These are phyloP conservation scores for Euplagia quadripunctaria DNA, from an alignment of 2,888 invertebrate genomes.

Conservation along the genomic window DNA sequence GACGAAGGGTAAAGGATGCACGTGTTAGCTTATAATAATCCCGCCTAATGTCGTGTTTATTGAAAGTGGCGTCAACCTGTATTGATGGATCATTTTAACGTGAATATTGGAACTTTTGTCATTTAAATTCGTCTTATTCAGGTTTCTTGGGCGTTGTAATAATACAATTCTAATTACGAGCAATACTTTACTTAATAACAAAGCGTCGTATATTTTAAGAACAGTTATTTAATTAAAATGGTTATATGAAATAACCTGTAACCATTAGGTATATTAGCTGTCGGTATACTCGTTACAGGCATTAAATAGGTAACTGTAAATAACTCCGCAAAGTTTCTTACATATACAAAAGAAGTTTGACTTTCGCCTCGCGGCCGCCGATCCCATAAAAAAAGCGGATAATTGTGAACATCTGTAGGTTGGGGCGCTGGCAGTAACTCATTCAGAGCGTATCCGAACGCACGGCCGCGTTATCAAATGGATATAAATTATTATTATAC, in stretches of 20 bases:
- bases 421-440: constrained; percentile 59
- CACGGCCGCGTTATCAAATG: constrained; percentile 53
- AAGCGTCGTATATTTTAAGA: neutral
- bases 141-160: neutral
- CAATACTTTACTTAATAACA: no score
- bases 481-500: constrained; percentile 59
- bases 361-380: constrained; percentile 58
- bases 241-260: no score
- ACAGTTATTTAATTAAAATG: neutral
- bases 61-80: constrained; percentile 41
- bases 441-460: constrained; percentile 46
- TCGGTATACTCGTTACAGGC: no score
- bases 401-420: constrained; percentile 79
- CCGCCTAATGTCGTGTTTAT: constrained; percentile 56
- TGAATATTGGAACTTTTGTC: constrained; percentile 1
- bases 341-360: constrained; percentile 46
- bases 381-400: constrained; percentile 59
- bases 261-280: no score
- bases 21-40: constrained; percentile 69
- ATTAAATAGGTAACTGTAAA: constrained; percentile 11
- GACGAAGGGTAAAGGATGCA: constrained; percentile 80
- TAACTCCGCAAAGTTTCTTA: constrained; percentile 22
- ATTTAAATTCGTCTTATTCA: neutral
- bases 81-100: constrained; percentile 30
- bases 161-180: neutral